Conservation (phyloP, 2,888 invertebrate genomes). For the Muschampia plurimacula region DNA sequence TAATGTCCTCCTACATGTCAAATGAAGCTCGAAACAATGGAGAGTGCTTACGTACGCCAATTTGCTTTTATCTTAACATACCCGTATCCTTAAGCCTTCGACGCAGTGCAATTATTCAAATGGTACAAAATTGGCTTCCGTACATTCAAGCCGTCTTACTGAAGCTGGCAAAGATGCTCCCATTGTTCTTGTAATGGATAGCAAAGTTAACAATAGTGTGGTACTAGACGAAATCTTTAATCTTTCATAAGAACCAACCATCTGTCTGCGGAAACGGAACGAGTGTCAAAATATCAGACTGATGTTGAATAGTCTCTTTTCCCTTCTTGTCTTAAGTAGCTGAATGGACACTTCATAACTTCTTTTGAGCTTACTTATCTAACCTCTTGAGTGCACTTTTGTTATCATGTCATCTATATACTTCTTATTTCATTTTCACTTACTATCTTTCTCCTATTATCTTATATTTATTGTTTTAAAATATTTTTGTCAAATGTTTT, state of each 20-base stretch:
- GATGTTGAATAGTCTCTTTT: conserved; percentile 34
- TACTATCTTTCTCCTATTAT: not conserved
- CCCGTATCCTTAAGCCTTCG: conserved; percentile 43
- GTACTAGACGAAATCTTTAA: conserved; percentile 36
- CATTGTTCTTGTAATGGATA: conserved; percentile 53
- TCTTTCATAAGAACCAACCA: conserved; percentile 37
- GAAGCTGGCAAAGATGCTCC: conserved; percentile 48
- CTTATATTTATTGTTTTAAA: conserved; percentile 1
- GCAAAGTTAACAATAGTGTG: conserved; percentile 52
- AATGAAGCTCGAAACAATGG: conserved; percentile 28
- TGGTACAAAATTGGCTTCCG: conserved; percentile 49
- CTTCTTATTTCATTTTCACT: conserved; percentile 38
- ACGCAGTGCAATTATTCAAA: conserved; percentile 49
- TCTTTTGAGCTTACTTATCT: conserved; percentile 28
- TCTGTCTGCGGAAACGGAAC: conserved; percentile 28
- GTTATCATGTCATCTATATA: conserved; percentile 24
- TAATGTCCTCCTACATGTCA: conserved; percentile 22
- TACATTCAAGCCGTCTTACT: conserved; percentile 50
- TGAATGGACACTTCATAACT: conserved; percentile 13
- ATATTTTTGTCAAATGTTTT: not conserved
- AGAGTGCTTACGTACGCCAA: conserved; percentile 15
- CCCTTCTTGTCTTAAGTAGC: conserved; percentile 28
- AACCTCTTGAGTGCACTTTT: conserved; percentile 19
- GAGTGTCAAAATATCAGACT: conserved; percentile 34
- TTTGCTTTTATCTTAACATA: conserved; percentile 27